Percentiles rank a stretch among this genome's conserved stretches.
Conservation (phyloP, 1,140 invertebrate genomes). For the Streblospio benedicti region DNA sequence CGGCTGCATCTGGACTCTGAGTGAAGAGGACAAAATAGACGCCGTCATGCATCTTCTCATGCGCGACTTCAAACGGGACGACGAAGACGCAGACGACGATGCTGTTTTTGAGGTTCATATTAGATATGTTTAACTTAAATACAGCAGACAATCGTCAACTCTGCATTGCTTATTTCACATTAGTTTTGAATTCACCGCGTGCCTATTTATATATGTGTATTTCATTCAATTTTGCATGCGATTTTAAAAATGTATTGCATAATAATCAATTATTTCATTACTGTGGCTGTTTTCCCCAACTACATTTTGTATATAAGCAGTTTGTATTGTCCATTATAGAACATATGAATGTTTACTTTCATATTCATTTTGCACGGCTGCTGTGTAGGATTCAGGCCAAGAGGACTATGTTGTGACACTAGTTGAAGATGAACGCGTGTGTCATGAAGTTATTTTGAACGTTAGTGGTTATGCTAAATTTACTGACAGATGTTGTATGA, state of each 20-base stretch:
- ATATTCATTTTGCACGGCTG: too few species aligned
- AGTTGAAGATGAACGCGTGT: slow-evolving; percentile 20
- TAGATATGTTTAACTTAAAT: too few species aligned
- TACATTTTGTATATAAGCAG: too few species aligned
- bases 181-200: too few species aligned
- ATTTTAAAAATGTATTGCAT: not conserved
- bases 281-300: too few species aligned
- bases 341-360: too few species aligned
- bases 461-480: slow-evolving; percentile 28
- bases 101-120: too few species aligned
- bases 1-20: slow-evolving; percentile 33
- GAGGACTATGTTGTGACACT: not conserved
- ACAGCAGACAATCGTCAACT: too few species aligned
- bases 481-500: slow-evolving; percentile 32
- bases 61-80: slow-evolving; percentile 22
- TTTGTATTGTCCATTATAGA: too few species aligned
- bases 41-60: slow-evolving; percentile 29
- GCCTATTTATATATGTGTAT: too few species aligned
- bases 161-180: too few species aligned
- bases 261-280: too few species aligned
- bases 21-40: slow-evolving; percentile 23
- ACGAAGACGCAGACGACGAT: slow-evolving; percentile 10
- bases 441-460: slow-evolving; percentile 34
- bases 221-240: not conserved
- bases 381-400: not conserved